These are phyloP conservation scores for Carassius carassius DNA, from an alignment of 2,113 vertebrate genomes.

Conservation along the genomic window DNA sequence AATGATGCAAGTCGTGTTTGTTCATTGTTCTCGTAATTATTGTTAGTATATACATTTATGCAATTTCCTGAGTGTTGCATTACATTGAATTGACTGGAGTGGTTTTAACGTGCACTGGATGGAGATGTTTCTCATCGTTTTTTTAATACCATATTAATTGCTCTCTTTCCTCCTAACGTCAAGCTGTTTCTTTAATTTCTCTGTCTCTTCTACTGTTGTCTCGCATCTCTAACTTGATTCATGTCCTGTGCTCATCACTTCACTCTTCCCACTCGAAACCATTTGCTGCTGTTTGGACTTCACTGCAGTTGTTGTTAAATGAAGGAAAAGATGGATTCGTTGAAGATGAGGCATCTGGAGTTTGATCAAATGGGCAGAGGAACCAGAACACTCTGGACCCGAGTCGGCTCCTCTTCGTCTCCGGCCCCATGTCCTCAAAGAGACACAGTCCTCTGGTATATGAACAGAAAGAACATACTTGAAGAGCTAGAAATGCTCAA, in stretches of 20 bases:
- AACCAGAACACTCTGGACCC: background rate
- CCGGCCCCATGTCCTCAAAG: conserved; percentile 50
- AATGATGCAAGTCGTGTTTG: conserved; percentile 69
- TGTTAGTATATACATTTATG: conserved; percentile 59
- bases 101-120: conserved; percentile 34
- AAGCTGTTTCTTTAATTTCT: conserved; percentile 6
- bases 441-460: conserved; percentile 63
- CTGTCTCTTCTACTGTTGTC: background rate
- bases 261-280: conserved; percentile 27
- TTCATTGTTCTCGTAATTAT: conserved; percentile 67
- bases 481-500: conserved; percentile 93
- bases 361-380: conserved; percentile 52
- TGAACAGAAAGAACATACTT: conserved; percentile 88
- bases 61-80: conserved; percentile 59
- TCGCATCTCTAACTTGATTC: background rate
- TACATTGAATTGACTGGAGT: conserved; percentile 47
- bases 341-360: conserved; percentile 56
- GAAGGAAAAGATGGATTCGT: conserved; percentile 59
- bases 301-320: conserved; percentile 58
- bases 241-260: conserved; percentile 12
- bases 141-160: conserved; percentile 31
- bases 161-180: background rate
- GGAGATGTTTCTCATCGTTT: conserved; percentile 25
- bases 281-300: conserved; percentile 49
- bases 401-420: background rate